A percentile compares a stretch with the other conserved stretches of the same genome.
Evolutionary conservation across 2,113 vertebrate genomes (phyloP).

Genomic region (Caracal caracal): DNA sequence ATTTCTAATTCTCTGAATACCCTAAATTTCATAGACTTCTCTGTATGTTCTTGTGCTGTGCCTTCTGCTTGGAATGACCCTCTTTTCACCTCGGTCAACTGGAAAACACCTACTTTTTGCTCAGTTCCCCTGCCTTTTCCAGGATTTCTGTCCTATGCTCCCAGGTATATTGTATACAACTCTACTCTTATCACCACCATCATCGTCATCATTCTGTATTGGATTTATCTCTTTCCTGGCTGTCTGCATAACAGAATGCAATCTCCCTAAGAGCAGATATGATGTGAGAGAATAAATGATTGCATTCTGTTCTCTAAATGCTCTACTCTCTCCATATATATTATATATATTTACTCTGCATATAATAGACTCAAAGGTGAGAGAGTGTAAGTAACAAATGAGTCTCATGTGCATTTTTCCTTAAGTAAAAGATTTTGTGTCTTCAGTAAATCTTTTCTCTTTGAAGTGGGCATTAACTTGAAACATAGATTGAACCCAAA

Average conservation of each 20-base stretch:
- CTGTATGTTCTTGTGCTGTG: neutral
- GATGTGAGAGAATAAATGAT: neutral
- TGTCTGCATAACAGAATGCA: neutral
- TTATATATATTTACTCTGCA: neutral
- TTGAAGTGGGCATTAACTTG: neutral
- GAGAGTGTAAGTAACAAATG: neutral
- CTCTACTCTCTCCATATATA: neutral
- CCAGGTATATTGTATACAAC: neutral
- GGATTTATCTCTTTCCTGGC: neutral
- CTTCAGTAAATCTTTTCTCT: slow-evolving; percentile 10
- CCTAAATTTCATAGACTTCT: neutral
- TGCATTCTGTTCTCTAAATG: neutral
- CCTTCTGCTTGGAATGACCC: neutral
- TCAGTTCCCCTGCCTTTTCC: neutral
- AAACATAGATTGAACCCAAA: neutral
- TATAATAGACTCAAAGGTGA: neutral
- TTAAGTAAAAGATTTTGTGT: neutral
- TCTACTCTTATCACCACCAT: neutral
- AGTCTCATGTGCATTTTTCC: neutral
- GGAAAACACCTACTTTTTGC: neutral
- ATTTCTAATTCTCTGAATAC: neutral
- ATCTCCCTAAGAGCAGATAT: neutral
- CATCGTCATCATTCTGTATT: neutral
- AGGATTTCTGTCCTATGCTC: neutral
- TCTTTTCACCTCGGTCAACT: neutral